Evolutionary conservation across 2,797 vertebrate species (phyloP).

Genomic region (Mormyrops attenuatus): DNA sequence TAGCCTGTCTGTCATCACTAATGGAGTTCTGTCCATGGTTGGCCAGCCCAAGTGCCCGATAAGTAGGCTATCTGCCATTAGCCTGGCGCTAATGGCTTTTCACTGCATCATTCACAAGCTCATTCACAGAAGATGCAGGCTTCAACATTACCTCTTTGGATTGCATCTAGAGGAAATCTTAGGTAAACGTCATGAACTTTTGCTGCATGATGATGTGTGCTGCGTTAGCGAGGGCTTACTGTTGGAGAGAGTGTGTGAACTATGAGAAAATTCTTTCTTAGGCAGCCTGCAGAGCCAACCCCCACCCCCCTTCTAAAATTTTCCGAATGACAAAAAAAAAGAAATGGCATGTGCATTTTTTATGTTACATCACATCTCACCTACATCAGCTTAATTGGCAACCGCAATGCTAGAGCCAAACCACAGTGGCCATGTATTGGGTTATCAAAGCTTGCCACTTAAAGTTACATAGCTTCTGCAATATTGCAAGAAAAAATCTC

Average conservation of each 20-base stretch:
- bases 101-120: constrained; percentile 28
- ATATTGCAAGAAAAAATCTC: background rate
- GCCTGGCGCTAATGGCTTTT: constrained; percentile 18
- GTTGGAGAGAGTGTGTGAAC: background rate
- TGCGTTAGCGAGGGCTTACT: background rate
- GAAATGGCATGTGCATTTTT: background rate
- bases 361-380: background rate
- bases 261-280: background rate
- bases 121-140: constrained; percentile 16
- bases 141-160: background rate
- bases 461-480: background rate
- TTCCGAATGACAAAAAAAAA: constrained; percentile 8
- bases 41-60: constrained; percentile 16
- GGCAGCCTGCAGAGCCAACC: background rate
- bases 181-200: background rate
- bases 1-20: constrained; percentile 19
- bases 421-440: background rate
- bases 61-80: constrained; percentile 18
- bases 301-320: background rate
- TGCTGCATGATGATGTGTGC: constrained; percentile 7
- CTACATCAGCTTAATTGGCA: constrained; percentile 15
- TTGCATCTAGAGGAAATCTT: background rate
- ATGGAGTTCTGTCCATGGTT: constrained; percentile 17
- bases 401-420: background rate
- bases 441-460: background rate